Evolutionary conservation across 2,797 vertebrate genomes (phyloP).

Genomic region (Dallia pectoralis): DNA sequence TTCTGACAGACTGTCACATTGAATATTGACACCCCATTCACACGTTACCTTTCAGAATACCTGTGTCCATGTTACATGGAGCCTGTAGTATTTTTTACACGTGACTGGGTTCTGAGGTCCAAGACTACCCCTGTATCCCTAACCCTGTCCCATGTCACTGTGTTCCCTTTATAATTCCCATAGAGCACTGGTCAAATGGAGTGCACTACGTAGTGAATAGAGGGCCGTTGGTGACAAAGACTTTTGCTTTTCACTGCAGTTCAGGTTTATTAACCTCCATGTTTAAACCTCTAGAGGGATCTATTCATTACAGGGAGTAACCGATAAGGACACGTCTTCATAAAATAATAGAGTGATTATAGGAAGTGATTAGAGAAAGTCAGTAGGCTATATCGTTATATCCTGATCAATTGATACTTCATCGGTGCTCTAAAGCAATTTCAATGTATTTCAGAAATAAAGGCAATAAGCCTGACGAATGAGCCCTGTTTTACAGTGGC

Average conservation of each 20-base stretch:
- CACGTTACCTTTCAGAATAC: constrained; percentile 48
- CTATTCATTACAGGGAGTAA: constrained; percentile 30
- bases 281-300: neutral
- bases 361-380: neutral
- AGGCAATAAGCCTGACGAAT: neutral
- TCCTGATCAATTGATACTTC: constrained; percentile 9
- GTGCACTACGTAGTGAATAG: neutral
- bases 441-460: constrained; percentile 4
- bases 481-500: neutral
- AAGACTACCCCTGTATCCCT: constrained; percentile 44
- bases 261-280: neutral
- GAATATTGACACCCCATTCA: constrained; percentile 58
- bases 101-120: neutral
- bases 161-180: neutral
- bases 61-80: neutral
- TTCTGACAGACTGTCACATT: constrained; percentile 51
- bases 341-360: neutral
- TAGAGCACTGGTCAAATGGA: neutral
- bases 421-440: constrained; percentile 19
- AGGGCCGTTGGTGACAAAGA: neutral
- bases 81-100: neutral
- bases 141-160: constrained; percentile 30
- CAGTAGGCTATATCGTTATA: neutral
- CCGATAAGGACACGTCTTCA: constrained; percentile 8
- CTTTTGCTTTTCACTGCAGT: neutral